Evolutionary conservation across 2,797 vertebrate species (phyloP), one percentile per base, ranked within the genome.

Genomic region (Zenarchopterus dispar): DNA sequence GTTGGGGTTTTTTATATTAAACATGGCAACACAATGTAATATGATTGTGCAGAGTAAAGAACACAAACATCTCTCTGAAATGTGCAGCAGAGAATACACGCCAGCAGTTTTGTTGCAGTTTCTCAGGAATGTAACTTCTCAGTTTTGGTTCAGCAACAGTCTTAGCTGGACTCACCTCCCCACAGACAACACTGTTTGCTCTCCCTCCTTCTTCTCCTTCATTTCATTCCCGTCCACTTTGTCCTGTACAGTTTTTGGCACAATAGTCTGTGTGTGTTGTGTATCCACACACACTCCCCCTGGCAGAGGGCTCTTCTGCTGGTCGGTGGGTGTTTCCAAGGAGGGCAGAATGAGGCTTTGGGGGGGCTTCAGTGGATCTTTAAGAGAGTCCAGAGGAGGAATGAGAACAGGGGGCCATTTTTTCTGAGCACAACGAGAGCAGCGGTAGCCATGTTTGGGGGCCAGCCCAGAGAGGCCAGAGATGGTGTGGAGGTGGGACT

Each of bases 401-500:
- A 94, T 90, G 50, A 94, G 90, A 49, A 94, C 59, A 6, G 95
- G 82, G 0, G 97, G 96, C 97, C 97, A 99, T 70, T 97, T 98
- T 75, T 85, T 96, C 77, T 98, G 97, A 80, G 95, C 94, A 17
- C 97, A 99, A 28, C 97, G 96, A 23, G 94, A 90, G 31, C 97
- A 99, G 4, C 93, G 88, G 74, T 89, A 87, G 48, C 93, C 95
- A 0, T 95, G 92, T 56, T 81, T 92, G 0, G 94, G 88, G 17
- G 93, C 94, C 2, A 94, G 79, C 9, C 93, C 93, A 0, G 91
- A 96, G 1, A 95, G 86, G 6, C 93, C 93, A 0, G 91, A 96
- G 86, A 98, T 94, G 0, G 97, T 99, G 93, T 99, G 97, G 11
- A 94, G 93, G 80, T 99, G 97, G 54, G 96, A 96, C 83, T 94